These are phyloP conservation scores for Urophycis tenuis DNA, from an alignment of 2,797 vertebrate species.

Conservation along the genomic window DNA sequence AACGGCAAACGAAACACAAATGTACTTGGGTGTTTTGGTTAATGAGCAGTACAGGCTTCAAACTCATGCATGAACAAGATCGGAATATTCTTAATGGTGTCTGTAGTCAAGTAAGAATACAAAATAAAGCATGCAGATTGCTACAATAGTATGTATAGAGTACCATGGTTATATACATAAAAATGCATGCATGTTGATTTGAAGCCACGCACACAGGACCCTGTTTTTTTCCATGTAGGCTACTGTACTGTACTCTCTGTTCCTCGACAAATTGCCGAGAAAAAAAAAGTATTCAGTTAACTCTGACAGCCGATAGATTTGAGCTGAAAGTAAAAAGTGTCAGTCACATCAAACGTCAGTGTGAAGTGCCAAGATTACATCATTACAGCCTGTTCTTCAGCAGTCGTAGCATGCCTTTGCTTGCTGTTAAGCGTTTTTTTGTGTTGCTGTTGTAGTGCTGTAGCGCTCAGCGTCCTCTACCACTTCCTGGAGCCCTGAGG, in stretches of 20 bases:
- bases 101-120: neutral
- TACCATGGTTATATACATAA: neutral
- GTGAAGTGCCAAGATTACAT: neutral
- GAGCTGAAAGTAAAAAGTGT: neutral
- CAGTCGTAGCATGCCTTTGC: neutral
- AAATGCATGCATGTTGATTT: neutral
- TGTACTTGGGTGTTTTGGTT: neutral
- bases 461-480: neutral
- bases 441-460: neutral
- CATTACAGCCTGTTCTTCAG: neutral
- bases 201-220: neutral
- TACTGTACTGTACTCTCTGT: neutral
- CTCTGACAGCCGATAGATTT: neutral
- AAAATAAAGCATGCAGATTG: conserved; percentile 2
- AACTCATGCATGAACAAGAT: neutral
- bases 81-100: neutral
- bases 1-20: neutral
- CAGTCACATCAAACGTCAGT: neutral
- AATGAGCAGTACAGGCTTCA: neutral
- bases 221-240: neutral
- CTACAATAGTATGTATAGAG: neutral
- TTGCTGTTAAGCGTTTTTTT: too few species aligned
- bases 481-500: neutral
- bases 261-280: neutral
- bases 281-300: neutral